Evolutionary conservation across 1,140 invertebrate species (phyloP).

Genomic region (Homarus americanus): DNA sequence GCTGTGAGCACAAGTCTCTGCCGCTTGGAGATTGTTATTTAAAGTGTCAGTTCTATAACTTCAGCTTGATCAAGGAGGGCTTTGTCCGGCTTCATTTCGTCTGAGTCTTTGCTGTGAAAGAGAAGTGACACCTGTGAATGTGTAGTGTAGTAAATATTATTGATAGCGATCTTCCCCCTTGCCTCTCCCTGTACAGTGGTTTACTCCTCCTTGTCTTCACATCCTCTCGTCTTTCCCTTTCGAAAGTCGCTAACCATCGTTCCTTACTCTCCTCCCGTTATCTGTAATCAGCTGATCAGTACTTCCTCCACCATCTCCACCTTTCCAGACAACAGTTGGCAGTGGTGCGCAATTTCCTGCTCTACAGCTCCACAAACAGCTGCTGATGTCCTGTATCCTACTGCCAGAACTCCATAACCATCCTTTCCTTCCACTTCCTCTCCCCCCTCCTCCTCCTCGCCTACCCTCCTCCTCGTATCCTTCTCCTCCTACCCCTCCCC

Average conservation of each 20-base stretch:
- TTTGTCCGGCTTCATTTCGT: not conserved
- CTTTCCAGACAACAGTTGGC: slow-evolving; percentile 24
- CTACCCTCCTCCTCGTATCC: slow-evolving; percentile 3
- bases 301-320: slow-evolving; percentile 31
- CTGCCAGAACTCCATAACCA: slow-evolving; percentile 55
- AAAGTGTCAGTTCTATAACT: not conserved
- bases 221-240: not conserved
- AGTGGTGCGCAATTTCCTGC: slow-evolving; percentile 36
- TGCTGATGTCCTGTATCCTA: slow-evolving; percentile 33
- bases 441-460: slow-evolving; percentile 35
- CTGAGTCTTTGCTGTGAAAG: not conserved
- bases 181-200: not conserved
- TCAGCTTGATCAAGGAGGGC: not conserved
- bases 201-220: not conserved
- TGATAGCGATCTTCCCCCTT: not conserved
- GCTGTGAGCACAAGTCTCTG: not conserved
- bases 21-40: not conserved
- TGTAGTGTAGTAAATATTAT: not conserved
- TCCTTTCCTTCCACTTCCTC: slow-evolving; percentile 44
- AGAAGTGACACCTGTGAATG: not conserved
- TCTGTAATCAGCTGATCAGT: slow-evolving; percentile 53
- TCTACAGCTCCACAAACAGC: slow-evolving; percentile 38
- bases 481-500: slow-evolving; percentile 19
- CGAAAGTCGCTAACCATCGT: slow-evolving; percentile 16
- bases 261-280: slow-evolving; percentile 35